A percentile compares a stretch with the other conserved stretches of the same genome.
Conservation (phyloP, 2,888 invertebrate genomes). For the Trachelus tabidus region DNA sequence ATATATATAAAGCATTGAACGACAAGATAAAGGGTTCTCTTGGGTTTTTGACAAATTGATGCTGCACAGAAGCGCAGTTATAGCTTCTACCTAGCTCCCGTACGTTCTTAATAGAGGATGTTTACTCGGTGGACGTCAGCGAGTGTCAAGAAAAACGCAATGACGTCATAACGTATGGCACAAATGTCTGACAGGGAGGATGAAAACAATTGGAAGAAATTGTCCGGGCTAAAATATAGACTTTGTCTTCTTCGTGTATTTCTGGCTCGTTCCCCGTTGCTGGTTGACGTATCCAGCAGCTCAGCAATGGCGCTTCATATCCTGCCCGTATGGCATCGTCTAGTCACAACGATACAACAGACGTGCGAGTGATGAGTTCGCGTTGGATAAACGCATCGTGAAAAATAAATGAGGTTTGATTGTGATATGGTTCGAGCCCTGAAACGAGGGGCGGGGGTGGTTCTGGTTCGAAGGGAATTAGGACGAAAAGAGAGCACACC, state of each 20-base stretch:
- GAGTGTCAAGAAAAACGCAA: background rate
- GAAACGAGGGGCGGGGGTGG: slow-evolving; percentile 14
- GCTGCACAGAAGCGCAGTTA: slow-evolving; percentile 40
- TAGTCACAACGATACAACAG: background rate
- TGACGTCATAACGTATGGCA: background rate
- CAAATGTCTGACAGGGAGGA: background rate
- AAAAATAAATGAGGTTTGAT: slow-evolving; percentile 52
- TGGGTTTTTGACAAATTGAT: slow-evolving; percentile 47
- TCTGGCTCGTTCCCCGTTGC: background rate
- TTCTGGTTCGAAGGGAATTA: slow-evolving; percentile 45
- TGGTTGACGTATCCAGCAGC: background rate
- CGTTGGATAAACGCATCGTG: slow-evolving; percentile 38
- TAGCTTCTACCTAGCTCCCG: background rate
- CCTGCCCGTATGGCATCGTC: background rate
- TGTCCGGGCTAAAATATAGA: background rate
- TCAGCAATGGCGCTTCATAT: background rate
- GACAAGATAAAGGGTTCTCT: slow-evolving; percentile 47
- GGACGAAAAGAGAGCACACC: slow-evolving; percentile 43
- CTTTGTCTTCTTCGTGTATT: background rate
- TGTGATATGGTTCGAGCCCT: slow-evolving; percentile 27
- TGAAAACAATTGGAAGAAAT: background rate
- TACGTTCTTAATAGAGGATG: slow-evolving; percentile 48
- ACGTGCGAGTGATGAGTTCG: slow-evolving; percentile 5
- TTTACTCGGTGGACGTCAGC: slow-evolving; percentile 33
- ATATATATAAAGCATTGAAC: slow-evolving; percentile 17